Conservation (phyloP, 2,113 vertebrate genomes). For the Psammodynastes pulverulentus region DNA sequence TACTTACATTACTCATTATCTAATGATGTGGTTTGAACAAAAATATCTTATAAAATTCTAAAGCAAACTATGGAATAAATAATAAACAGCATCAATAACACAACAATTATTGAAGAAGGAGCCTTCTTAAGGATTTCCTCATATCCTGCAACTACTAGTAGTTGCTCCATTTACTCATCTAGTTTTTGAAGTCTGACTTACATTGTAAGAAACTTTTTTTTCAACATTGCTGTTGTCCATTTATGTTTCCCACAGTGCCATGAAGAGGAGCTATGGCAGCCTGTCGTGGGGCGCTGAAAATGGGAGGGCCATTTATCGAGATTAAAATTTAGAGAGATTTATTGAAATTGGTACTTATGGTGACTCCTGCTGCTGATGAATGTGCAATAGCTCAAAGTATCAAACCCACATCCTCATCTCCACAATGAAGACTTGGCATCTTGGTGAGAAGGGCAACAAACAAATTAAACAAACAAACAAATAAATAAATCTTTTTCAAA, state of each 20-base stretch:
- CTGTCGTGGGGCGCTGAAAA: neutral
- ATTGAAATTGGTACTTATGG: neutral
- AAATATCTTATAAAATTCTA: neutral
- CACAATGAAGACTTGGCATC: neutral
- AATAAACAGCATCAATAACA: neutral
- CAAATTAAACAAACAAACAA: too few relatives aligned
- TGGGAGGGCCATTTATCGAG: too few relatives aligned
- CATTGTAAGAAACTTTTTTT: neutral
- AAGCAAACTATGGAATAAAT: neutral
- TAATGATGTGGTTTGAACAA: neutral
- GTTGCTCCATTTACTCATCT: neutral
- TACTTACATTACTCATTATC: neutral
- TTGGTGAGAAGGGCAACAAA: neutral
- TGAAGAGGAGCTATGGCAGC: too few relatives aligned
- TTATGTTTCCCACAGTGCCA: neutral
- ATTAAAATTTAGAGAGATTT: neutral
- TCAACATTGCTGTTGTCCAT: neutral
- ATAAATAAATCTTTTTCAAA: neutral
- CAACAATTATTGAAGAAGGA: neutral
- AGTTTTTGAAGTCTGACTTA: neutral
- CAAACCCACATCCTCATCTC: neutral
- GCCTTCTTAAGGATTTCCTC: neutral
- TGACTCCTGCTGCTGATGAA: neutral
- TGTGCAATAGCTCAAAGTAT: neutral
- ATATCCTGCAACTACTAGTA: neutral